Base-by-base conservation (phyloP, 2,888 invertebrate species). In the Spilosoma lubricipeda region DNA sequence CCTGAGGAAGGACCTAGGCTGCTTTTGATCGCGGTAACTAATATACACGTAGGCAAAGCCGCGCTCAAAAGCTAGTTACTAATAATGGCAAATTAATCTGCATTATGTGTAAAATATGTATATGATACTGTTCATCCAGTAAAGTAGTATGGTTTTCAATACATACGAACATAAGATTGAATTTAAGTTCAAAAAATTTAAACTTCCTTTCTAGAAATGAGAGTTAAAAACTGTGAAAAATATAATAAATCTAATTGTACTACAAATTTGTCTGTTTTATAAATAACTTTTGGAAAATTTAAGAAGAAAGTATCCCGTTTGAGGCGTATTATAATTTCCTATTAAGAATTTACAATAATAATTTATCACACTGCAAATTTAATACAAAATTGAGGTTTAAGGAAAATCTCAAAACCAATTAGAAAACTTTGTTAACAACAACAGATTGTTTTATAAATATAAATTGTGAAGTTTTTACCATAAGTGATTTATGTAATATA, bases 371-470 rank as follows among this genome's bases (percentile, higher is more conserved):
- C 48, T 72, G 63, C 33, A 42, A 67, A 67, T 42, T 59, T 67
- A 67, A 72, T 72, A 67, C 33, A 18, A 65, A 67, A 71, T 66
- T 71, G 42, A 30, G 39, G 20, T 39, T 42, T 42, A 56, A 66
- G 67, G 59, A 45, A 63, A 72, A 68, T 48, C 30, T 68, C 36
- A 63, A 59, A n/a, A 48, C 18, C 30, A 68, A 67, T 72, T 67
- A 68, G 45, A 67, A 48, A 72, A 67, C 59, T 72, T 72, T 45
- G 67, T 36, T 68, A n/a, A 33, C 33, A 59, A 63, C 67, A 72
- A 36, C 67, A 72, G 30, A 67, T 63, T 27, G 59, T n/a, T 39
- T 70, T 30, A 30, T 45, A 30, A 71, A 64, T n/a, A 56, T 39
- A 36, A 15, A 23, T 48, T 27, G 18, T 45, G 13, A 63, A 30